A percentile compares a stretch with the other conserved stretches of the same genome.
phyloP scores from a whole-genome alignment of 2,888 invertebrate genomes.

The Arenicola marina region DNA sequence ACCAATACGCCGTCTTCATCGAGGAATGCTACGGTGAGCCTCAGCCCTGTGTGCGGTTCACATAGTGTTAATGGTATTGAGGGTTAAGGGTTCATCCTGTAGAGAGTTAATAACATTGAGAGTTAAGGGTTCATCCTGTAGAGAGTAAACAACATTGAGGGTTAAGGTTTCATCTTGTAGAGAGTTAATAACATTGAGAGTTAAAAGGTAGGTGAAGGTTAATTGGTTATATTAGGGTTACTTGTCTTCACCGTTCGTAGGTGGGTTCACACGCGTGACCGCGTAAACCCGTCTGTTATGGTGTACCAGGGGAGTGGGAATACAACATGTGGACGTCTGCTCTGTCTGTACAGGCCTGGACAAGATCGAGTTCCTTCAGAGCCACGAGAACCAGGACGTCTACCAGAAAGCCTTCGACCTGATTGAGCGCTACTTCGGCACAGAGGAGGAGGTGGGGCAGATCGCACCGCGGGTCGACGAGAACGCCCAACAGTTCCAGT shows the following conservation, averaged over 20 bases:
- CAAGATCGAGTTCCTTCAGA: slow-evolving; percentile 96
- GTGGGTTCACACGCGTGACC: too few relatives aligned
- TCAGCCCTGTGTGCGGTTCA: too few relatives aligned
- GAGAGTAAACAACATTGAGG: neutral
- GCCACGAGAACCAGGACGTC: slow-evolving; percentile 94
- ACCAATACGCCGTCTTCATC: slow-evolving; percentile 86
- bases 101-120: too few relatives aligned
- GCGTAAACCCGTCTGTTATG: too few relatives aligned
- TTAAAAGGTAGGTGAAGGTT: too few relatives aligned
- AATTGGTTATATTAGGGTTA: too few relatives aligned
- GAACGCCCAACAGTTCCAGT: slow-evolving; percentile 29
- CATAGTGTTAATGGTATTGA: too few relatives aligned
- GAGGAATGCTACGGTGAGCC: slow-evolving; percentile 89
- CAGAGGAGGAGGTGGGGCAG: slow-evolving; percentile 75
- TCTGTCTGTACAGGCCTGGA: slow-evolving; percentile 71
- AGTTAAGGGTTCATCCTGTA: neutral
- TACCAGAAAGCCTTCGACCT: slow-evolving; percentile 97
- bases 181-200: neutral
- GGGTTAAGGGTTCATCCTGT: too few relatives aligned
- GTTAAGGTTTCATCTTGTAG: neutral
- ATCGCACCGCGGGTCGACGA: slow-evolving; percentile 67
- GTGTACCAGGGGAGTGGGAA: too few relatives aligned
- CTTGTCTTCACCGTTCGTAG: too few relatives aligned
- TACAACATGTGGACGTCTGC: too few relatives aligned
- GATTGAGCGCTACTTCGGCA: slow-evolving; percentile 92